Conservation (phyloP, 2,113 vertebrate genomes). For the Melanotaenia duboulayi region DNA sequence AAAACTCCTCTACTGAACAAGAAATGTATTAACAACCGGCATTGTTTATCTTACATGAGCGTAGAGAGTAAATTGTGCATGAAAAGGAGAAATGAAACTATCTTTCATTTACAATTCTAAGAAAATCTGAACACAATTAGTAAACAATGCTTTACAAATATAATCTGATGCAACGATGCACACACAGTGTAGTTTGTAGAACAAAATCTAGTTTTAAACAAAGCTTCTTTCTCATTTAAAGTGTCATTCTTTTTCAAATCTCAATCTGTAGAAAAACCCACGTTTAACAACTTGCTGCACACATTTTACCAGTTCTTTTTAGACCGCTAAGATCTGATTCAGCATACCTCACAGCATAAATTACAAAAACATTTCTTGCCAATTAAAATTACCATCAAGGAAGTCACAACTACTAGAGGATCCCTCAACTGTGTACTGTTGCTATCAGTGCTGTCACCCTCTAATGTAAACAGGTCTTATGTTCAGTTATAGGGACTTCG, state of each 20-base stretch:
- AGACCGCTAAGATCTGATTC: background rate
- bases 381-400: background rate
- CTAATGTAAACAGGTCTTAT: background rate
- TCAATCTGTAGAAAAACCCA: background rate
- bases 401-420: background rate
- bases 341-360: background rate
- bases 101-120: conserved; percentile 30
- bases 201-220: conserved; percentile 14
- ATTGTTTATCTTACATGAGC: conserved; percentile 37
- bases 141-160: conserved; percentile 20
- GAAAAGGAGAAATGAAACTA: conserved; percentile 24
- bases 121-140: conserved; percentile 20
- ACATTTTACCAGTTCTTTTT: background rate
- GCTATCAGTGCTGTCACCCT: conserved; percentile 4
- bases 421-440: background rate
- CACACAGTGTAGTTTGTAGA: background rate
- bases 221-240: conserved; percentile 2
- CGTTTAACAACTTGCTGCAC: background rate
- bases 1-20: conserved; percentile 49
- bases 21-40: conserved; percentile 50
- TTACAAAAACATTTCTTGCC: conserved; percentile 1
- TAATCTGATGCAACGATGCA: conserved; percentile 36
- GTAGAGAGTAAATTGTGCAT: conserved; percentile 40
- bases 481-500: background rate
- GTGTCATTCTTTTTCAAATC: conserved; percentile 11